These are phyloP conservation scores for Diplazon laetatorius DNA, from an alignment of 2,888 invertebrate species.

Conservation along the genomic window DNA sequence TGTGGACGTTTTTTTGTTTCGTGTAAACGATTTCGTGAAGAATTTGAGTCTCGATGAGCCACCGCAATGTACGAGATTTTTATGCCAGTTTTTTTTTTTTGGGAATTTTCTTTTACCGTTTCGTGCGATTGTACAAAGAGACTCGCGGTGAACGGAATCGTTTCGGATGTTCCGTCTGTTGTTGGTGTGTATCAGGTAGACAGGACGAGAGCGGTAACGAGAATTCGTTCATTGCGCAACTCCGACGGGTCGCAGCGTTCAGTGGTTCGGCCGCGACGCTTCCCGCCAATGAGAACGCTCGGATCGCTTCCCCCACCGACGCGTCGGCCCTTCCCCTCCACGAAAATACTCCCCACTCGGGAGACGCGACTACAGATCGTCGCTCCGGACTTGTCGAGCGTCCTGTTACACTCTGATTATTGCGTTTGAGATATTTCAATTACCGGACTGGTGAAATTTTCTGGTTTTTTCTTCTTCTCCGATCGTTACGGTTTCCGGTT, in stretches of 20 bases:
- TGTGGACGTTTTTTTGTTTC: neutral
- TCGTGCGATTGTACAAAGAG: too few species aligned
- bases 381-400: slow-evolving; percentile 15
- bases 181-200: slow-evolving; percentile 55
- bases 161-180: slow-evolving; percentile 64
- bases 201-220: slow-evolving; percentile 70
- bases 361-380: neutral
- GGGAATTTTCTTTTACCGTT: too few species aligned
- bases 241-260: slow-evolving; percentile 72
- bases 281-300: slow-evolving; percentile 33
- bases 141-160: slow-evolving; percentile 49
- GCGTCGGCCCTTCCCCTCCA: neutral
- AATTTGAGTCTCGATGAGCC: too few species aligned
- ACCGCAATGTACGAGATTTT: too few species aligned
- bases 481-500: neutral
- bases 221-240: slow-evolving; percentile 80
- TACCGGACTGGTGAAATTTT: slow-evolving; percentile 11
- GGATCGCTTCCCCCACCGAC: neutral
- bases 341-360: slow-evolving; percentile 29
- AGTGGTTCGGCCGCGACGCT: slow-evolving; percentile 68
- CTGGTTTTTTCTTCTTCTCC: too few species aligned
- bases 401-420: slow-evolving; percentile 53
- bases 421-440: slow-evolving; percentile 44
- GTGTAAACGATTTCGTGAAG: too few species aligned
- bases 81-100: neutral